Evolutionary conservation across 2,113 vertebrate genomes (phyloP), one percentile per base, ranked within the genome.

Genomic region (Thalassoma bifasciatum): DNA sequence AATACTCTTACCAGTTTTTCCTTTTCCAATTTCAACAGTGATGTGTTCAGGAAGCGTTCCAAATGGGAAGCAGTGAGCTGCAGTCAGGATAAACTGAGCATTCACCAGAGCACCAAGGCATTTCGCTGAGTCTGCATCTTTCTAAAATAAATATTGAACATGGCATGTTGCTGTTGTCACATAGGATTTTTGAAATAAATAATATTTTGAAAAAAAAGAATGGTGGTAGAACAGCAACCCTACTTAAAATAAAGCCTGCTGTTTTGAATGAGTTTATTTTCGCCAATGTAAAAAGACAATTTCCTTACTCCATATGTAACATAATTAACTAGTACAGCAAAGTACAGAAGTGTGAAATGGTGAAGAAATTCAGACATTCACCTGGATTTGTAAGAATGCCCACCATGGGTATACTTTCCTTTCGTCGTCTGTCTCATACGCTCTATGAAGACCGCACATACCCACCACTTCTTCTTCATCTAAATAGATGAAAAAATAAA

Each of bases 41-140:
- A 91, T 44, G 0, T 63, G 0, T 0, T 59, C 4, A 5, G 52
- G 5, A 7, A 0, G 0, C 63, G 84, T 81, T 0, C 5, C 82
- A 64, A 83, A 77, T 3, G 0, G 30, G 67, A 95, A 91, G 84
- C 94, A 95, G 72, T 94, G 94, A 71, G 94, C 93, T 1, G 94
- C 92, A 37, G 94, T 94, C 77, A 94, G 47, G 60, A 95, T 14
- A 30, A 93, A 93, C 22, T 57, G 56, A 0, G 75, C 21, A 0
- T 78, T 79, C 81, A 94, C 90, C 72, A 95, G 75, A 56, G 94
- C 88, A 36, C 94, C 94, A 0, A 91, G 0, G 64, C 94, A 94
- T 0, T 74, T 84, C 30, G 9, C 47, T 30, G 1, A 0, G 0
- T 0, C 0, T 1, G 1, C 4, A 8, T 44, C 17, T 3, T 9